Conservation (phyloP, 2,797 vertebrate genomes). For the Pseudocheirus occidentalis region DNA sequence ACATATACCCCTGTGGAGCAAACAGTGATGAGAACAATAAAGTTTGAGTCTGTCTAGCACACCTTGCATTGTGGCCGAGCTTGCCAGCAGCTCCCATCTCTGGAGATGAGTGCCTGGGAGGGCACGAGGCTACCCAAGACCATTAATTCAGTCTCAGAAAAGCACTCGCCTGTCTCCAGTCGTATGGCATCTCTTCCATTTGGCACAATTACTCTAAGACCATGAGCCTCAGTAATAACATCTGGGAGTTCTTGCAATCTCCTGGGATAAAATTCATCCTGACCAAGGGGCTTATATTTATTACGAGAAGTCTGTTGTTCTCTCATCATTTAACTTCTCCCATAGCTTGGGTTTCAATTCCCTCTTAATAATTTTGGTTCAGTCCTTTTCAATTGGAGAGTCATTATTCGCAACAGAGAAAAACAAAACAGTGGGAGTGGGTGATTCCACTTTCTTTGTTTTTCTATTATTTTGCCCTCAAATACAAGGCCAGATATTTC, state of each 20-base stretch:
- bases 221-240: background rate
- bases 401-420: background rate
- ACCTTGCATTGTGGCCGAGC: background rate
- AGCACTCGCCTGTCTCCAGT: background rate
- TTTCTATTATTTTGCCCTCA: background rate
- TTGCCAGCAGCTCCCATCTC: background rate
- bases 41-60: background rate
- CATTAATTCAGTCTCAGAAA: background rate
- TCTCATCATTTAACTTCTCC: background rate
- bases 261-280: background rate
- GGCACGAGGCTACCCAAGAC: background rate
- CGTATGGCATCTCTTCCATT: background rate
- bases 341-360: background rate
- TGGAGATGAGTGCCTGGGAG: background rate
- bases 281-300: background rate
- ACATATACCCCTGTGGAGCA: background rate
- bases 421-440: background rate
- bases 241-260: background rate
- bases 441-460: background rate
- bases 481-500: background rate
- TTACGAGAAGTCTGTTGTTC: background rate
- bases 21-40: background rate
- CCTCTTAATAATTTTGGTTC: background rate
- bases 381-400: background rate
- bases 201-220: background rate